Percentiles rank a stretch among this genome's conserved stretches.
phyloP scores from a whole-genome alignment of 2,113 vertebrate genomes.

The Rhizomys pruinosus region DNA sequence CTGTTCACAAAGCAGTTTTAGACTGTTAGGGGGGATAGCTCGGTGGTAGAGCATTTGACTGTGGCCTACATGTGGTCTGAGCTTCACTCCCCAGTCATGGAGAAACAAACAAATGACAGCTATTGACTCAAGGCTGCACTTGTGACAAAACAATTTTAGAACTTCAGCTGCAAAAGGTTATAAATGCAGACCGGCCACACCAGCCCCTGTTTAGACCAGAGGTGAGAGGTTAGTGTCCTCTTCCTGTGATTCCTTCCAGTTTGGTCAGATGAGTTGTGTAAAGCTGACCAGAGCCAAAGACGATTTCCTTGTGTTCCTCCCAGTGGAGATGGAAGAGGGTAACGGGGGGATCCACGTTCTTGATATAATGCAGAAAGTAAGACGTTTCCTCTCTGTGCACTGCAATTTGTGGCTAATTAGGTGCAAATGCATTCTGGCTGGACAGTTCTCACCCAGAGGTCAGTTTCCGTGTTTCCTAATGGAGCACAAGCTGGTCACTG shows the following conservation, averaged over 20 bases:
- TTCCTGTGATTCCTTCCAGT: not conserved
- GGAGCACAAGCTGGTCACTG: not conserved
- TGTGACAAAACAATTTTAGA: not conserved
- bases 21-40: not conserved
- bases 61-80: not conserved
- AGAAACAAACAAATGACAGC: not conserved
- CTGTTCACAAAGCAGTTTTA: not conserved
- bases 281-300: conserved; percentile 26
- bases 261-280: conserved; percentile 5
- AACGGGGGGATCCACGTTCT: not conserved
- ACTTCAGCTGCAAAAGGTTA: conserved; percentile 46
- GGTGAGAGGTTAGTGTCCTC: conserved; percentile 6
- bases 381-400: not conserved
- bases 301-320: not conserved
- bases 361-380: not conserved
- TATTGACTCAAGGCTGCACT: too few species aligned
- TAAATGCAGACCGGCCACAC: conserved; percentile 41
- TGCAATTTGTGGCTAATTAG: conserved; percentile 42
- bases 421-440: conserved; percentile 26
- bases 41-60: not conserved
- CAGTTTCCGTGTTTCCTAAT: not conserved
- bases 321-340: not conserved
- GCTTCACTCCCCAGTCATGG: not conserved
- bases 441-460: not conserved
- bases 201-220: not conserved